These are phyloP conservation scores for Drosophila rellima DNA, from an alignment of 2,888 invertebrate species.

Conservation along the genomic window DNA sequence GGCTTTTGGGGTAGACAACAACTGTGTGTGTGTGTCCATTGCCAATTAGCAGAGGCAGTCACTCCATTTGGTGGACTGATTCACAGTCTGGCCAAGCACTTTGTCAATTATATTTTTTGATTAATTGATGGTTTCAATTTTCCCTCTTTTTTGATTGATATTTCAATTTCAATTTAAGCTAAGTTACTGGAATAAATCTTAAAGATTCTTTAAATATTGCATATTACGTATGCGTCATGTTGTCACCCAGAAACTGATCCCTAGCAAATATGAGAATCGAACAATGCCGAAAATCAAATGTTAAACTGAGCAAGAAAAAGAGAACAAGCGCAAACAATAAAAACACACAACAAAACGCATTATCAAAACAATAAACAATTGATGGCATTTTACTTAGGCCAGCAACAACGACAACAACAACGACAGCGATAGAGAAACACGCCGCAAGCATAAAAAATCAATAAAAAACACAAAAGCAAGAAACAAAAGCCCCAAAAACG, in stretches of 20 bases:
- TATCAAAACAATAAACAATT: constrained; percentile 81
- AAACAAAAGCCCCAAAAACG: constrained; percentile 22
- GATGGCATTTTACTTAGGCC: constrained; percentile 70
- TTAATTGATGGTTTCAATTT: constrained; percentile 52
- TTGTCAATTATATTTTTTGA: constrained; percentile 60
- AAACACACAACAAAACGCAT: constrained; percentile 53
- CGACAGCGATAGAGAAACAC: constrained; percentile 20
- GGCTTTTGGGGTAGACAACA: not conserved
- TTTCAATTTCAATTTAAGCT: constrained; percentile 26
- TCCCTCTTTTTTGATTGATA: constrained; percentile 40
- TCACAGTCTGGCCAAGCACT: constrained; percentile 38
- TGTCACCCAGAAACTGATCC: constrained; percentile 7
- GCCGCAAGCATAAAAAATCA: constrained; percentile 50
- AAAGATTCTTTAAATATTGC: constrained; percentile 3
- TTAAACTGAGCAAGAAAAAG: constrained; percentile 6
- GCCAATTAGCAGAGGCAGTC: constrained; percentile 49
- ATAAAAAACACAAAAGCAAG: constrained; percentile 36
- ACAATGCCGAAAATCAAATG: constrained; percentile 14
- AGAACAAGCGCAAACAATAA: constrained; percentile 55
- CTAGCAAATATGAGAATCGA: not conserved
- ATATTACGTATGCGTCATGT: constrained; percentile 18
- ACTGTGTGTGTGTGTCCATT: constrained; percentile 14
- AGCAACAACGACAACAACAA: constrained; percentile 48
- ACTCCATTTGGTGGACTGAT: constrained; percentile 29
- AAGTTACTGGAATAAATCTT: constrained; percentile 5